Evolutionary conservation across 2,113 vertebrate genomes (phyloP), one percentile per base, ranked within the genome.

Genomic region (Rhynchopsitta pachyrhyncha): DNA sequence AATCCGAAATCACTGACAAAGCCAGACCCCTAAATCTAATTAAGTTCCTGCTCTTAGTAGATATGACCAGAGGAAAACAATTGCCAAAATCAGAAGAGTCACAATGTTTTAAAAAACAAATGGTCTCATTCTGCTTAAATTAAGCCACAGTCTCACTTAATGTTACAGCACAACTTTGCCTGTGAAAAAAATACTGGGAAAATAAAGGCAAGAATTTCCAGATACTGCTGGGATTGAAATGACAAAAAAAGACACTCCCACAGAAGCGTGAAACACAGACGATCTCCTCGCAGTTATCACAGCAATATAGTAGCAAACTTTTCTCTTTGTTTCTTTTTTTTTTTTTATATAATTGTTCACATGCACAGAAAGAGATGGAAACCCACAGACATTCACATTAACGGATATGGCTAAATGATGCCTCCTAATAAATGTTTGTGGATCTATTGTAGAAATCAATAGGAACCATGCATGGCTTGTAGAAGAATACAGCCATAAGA

Each of bases 81-180:
- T 20, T 70, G n/a, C 17, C 74, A 71, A 87, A 70, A 77, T 25
- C 10, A 75, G 28, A 64, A 17, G 16, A 3, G 4, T 44, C 35
- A 71, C 22, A 44, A 70, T 42, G 13, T 9, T 10, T 50, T 46
- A 62, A 89, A 83, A 86, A 92, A 62, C 8, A 41, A 64, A 35
- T 5, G 6, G 17, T 13, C 37, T 78, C 14, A 20, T 67, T 84
- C 55, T 5, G 0, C 46, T 18, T n/a, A 49, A 84, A 47, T 49
- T 37, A 52, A 46, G 49, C 17, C 31, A 57, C 14, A 60, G 13
- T 78, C 27, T 82, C 20, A 63, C 7, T 47, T 29, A 80, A 46
- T 1, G 0, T 35, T 82, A 77, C 4, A 0, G 1, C 19, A 66
- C 17, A 57, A 23, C 17, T 66, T 63, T 37, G 13, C 5, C 12